Percentiles rank a stretch among this genome's conserved stretches.
phyloP scores from a whole-genome alignment of 2,113 vertebrate species.

The Caretta caretta region DNA sequence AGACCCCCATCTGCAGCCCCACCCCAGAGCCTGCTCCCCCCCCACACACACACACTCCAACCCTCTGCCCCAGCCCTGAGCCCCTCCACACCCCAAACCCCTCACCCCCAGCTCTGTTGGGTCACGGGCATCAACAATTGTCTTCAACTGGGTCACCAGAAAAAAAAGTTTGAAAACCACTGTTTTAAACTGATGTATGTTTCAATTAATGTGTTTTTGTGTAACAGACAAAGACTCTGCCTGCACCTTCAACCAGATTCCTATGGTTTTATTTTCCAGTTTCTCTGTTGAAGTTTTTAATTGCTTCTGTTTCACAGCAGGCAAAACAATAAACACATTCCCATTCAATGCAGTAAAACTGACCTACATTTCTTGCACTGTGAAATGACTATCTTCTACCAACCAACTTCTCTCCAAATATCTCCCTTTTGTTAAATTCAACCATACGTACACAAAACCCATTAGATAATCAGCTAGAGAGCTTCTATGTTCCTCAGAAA shows the following conservation, averaged over 20 bases:
- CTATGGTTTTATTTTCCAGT: neutral
- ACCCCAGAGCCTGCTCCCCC: too few relatives aligned
- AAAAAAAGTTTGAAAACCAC: too few relatives aligned
- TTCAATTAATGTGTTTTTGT: fast-evolving
- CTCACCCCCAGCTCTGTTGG: too few relatives aligned
- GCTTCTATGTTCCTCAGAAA: slow-evolving; percentile 55
- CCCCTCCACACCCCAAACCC: too few relatives aligned
- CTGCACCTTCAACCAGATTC: neutral
- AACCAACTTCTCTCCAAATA: neutral
- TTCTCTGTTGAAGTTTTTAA: neutral
- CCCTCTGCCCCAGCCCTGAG: too few relatives aligned
- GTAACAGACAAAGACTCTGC: neutral
- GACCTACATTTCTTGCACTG: neutral
- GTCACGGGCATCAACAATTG: too few relatives aligned
- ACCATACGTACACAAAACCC: slow-evolving; percentile 13
- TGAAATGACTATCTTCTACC: neutral
- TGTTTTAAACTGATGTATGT: neutral
- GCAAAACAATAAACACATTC: neutral
- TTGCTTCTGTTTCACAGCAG: neutral
- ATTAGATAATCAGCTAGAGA: slow-evolving; percentile 66
- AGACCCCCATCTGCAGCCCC: too few relatives aligned
- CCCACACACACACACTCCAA: too few relatives aligned
- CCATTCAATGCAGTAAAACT: neutral
- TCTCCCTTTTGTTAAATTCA: neutral
- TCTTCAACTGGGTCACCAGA: too few relatives aligned